These are phyloP conservation scores for Diplodus sargus DNA, from an alignment of 2,797 vertebrate genomes.

Conservation along the genomic window DNA sequence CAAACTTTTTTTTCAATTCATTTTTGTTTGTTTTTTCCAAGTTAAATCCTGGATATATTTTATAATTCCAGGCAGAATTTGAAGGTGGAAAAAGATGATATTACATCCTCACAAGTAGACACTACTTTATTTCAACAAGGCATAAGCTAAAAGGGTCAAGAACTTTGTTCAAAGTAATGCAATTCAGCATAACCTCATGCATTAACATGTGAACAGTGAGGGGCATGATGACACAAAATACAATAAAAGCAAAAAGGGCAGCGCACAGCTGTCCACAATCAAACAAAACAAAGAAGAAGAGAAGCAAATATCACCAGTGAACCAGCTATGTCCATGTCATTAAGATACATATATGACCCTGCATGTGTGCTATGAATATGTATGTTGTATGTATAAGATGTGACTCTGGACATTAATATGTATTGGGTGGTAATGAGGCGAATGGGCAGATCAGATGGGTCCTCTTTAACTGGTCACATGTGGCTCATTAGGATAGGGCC, in stretches of 20 bases:
- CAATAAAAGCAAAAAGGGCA: constrained; percentile 3
- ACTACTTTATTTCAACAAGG: constrained; percentile 3
- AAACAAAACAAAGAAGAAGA: constrained; percentile 53
- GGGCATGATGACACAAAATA: constrained; percentile 13
- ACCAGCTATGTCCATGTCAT: constrained; percentile 65
- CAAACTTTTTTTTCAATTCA: no score
- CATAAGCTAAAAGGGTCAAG: neutral
- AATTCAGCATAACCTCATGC: constrained; percentile 22
- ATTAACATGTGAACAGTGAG: constrained; percentile 16
- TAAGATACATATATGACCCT: constrained; percentile 74
- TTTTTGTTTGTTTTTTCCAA: no score
- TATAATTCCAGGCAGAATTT: neutral
- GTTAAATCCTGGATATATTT: neutral
- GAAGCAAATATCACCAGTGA: constrained; percentile 50
- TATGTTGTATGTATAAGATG: constrained; percentile 82
- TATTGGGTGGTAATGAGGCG: constrained; percentile 84
- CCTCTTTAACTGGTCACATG: constrained; percentile 84
- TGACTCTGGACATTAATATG: constrained; percentile 85
- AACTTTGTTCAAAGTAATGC: constrained; percentile 14
- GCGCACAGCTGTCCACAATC: constrained; percentile 45
- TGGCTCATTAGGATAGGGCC: constrained; percentile 81
- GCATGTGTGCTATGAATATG: constrained; percentile 83
- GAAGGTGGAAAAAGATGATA: neutral
- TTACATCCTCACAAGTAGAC: neutral
- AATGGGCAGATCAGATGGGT: constrained; percentile 83